Base-by-base conservation (phyloP, 2,888 invertebrate species). In the Netelia inedita region DNA sequence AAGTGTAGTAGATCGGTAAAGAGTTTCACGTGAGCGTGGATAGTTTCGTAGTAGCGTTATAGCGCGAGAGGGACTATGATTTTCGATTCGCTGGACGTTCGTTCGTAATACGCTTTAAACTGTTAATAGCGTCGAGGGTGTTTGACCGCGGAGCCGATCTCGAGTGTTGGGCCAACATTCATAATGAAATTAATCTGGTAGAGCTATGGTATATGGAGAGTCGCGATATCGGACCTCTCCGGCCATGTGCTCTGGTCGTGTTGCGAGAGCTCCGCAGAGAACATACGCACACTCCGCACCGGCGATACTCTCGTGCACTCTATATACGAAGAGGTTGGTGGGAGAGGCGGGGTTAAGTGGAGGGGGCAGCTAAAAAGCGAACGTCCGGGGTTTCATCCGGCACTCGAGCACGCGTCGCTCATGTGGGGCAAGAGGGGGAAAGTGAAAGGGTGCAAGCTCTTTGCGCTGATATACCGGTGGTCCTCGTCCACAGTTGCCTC, bases 111-210 rank as follows among this genome's bases (percentile, higher is more conserved):
- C 84, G 91, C 89, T 92, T 91, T 91, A 92, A 91, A 92, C 92
- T 92, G 88, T 91, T 90, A 90, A 91, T 90, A 90, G 89, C 88
- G 87, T 91, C 87, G 88, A 92, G 93, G 91, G 91, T 92, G 92
- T 93, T 93, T 93, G 93, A 91, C 91, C 89, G 90, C 88, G 82
- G 78, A 92, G 89, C 88, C 90, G 90, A 91, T 92, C 92, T 93
- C 93, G 92, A 93, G 93, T 93, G 93, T 93, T 93, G 91, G 91
- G 90, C 92, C 91, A 93, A 93, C 93, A 93, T 92, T 92, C 90
- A 92, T 93, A 93, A 93, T 93, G 92, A 92, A 93, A 93, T 93
- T 93, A 93, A 93, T 93, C 93, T 93, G 88, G 57, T 87, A 85
- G 81, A 89, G 86, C 80, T 85, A 84, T 87, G 69, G 46, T 50